Evolutionary conservation across 2,113 vertebrate species (phyloP), one percentile per base, ranked within the genome.

Genomic region (Oryzias javanicus): DNA sequence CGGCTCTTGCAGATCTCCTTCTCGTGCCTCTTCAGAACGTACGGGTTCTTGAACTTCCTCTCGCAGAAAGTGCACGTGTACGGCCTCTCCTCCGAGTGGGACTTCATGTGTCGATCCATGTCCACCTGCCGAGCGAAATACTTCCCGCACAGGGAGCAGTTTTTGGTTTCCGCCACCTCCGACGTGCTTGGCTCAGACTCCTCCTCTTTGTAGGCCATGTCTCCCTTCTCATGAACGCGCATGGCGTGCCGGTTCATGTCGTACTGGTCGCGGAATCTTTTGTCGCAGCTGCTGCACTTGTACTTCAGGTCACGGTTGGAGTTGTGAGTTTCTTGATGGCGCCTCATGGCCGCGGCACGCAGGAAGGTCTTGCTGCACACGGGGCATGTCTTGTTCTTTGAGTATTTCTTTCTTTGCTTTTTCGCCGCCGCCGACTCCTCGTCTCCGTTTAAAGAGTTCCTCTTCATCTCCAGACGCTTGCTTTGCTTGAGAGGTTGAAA

Each of bases 61-160:
- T 86, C 76, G 3, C 89, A 90, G 74, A 75, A 86, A 0, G 60
- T 42, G 7, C 89, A 90, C 22, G 69, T 74, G 17, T 82, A 86
- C 1, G 89, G 89, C 0, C 89, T 81, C 24, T 88, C 89, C 55
- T 90, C 86, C 0, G 89, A 90, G 57, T 90, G 89, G 8, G 89
- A 90, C 54, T 81, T 83, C 81, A 90, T 83, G 81, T 90, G 89
- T 3, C 89, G 74, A n/a, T 87, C 83, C 89, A 89, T 85, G 65
- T 89, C 87, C 0, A 85, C 75, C 0, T 42, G 53, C 1, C 87
- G 80, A 20, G 82, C 85, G 18, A 90, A 89, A 42, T 75, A 90
- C 51, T 88, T 89, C 22, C 87, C 89, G 0, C 89, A 90, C 15
- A 90, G 73, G 2, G 4, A 1, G 48, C 89, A 90, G 18, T 67